phyloP scores from a whole-genome alignment of 2,113 vertebrate species.

The Pungitius pungitius region DNA sequence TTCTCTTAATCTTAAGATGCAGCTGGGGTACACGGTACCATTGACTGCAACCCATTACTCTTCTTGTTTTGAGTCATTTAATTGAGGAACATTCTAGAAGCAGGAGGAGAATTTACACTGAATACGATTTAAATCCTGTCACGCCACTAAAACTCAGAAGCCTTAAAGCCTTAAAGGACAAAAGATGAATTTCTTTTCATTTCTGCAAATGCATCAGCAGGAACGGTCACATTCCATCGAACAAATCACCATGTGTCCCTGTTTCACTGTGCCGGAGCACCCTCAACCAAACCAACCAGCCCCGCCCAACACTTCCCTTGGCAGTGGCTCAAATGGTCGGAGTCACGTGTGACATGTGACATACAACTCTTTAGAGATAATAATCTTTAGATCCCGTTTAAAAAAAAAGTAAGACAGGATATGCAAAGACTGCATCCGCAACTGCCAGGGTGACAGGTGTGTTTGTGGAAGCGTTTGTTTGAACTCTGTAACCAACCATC shows the following conservation, averaged over 20 bases:
- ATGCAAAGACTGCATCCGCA: conserved; percentile 48
- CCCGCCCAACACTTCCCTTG: background rate
- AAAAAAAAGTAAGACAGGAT: conserved; percentile 51
- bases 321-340: background rate
- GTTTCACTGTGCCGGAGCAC: conserved; percentile 33
- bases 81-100: background rate
- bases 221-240: conserved; percentile 62
- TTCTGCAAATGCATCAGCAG: conserved; percentile 45
- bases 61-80: background rate
- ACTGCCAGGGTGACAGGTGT: conserved; percentile 48
- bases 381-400: conserved; percentile 62
- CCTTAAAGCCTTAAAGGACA: background rate
- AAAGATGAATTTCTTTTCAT: conserved; percentile 23
- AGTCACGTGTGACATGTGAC: conserved; percentile 1
- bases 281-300: background rate
- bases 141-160: background rate
- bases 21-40: background rate
- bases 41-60: background rate
- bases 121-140: background rate
- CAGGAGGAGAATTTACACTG: background rate
- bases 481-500: conserved; percentile 27
- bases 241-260: conserved; percentile 14
- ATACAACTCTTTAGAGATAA: background rate
- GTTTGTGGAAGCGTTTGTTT: conserved; percentile 31
- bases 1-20: background rate